Base-by-base conservation (phyloP, 37 sponge, comb jelly and placozoan genomes). In the Halichondria panicea region DNA sequence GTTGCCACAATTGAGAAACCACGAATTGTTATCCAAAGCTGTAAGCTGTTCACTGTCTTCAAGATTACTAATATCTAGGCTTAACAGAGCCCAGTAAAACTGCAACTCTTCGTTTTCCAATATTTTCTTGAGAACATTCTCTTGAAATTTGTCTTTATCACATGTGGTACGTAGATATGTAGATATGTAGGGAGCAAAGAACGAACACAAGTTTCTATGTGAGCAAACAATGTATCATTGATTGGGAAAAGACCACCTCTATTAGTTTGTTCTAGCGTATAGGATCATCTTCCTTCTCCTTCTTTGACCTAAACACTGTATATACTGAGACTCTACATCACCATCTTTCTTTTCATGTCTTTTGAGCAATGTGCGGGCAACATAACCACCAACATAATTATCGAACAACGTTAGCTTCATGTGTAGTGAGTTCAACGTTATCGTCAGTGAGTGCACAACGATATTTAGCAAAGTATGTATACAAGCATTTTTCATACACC, bases 161-260 rank as follows among this genome's bases (percentile, higher is more conserved):
- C 42, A 8, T 25, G 8, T 60, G 4, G 63, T 1, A 1, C 15
- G 27, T 19, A 31, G 33, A 27, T n/a, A 3, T 66, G 64, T 37
- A 58, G 43, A 55, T 72, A 57, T 38, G 1, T 31, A 3, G 66
- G 63, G 11, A 81, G 43, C 21, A 64, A 6, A 7, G 3, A 3
- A 61, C 72, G 71, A 43, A 69, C 52, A 22, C 60, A 7, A 54
- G 39, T 69, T 66, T 72, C 82, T 4, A 72, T 37, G 22, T 27
- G 59, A 45, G 59, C 27, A 43, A 81, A 81, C 21, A 72, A 52
- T 1, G 35, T 7, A 40, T 81, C 82, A 71, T 72, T 72, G 8
- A 81, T 62, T 18, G 72, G 73, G 48, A 81, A 81, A 27, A 81
- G 50, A 4, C 82, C 82, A 59, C 82, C 82, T 18, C 74, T 58